Percentiles rank a stretch among this genome's conserved stretches.
phyloP scores from a whole-genome alignment of 2,888 invertebrate genomes.

The Eustalomyia histrio region DNA sequence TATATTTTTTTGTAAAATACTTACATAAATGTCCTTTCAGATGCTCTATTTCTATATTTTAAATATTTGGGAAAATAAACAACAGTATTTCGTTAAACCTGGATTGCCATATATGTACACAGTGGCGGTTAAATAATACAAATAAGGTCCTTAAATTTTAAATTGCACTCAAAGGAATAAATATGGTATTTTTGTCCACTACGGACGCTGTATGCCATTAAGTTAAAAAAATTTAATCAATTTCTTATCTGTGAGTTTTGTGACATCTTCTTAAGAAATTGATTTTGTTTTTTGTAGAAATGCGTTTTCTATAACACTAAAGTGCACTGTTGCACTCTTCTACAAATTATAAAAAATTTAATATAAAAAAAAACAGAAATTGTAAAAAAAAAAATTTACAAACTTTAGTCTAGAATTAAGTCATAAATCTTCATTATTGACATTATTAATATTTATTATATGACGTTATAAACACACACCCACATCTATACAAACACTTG shows the following conservation, averaged over 20 bases:
- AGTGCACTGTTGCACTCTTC: background rate
- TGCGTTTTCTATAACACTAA: background rate
- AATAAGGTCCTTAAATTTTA: too few relatives aligned
- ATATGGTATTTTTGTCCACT: too few relatives aligned
- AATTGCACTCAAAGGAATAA: too few relatives aligned
- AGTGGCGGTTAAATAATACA: too few relatives aligned
- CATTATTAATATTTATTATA: slow-evolving; percentile 77
- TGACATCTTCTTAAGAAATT: background rate
- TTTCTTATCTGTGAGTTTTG: background rate
- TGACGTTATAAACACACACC: slow-evolving; percentile 39
- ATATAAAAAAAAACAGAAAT: slow-evolving; percentile 1
- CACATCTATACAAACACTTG: background rate
- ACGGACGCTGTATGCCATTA: background rate
- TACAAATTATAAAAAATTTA: background rate
- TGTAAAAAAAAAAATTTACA: slow-evolving; percentile 4
- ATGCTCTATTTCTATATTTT: too few relatives aligned
- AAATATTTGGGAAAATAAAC: too few relatives aligned
- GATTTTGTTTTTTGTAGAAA: background rate
- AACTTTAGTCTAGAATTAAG: slow-evolving; percentile 45
- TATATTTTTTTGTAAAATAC: too few relatives aligned
- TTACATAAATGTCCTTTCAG: too few relatives aligned
- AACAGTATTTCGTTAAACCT: too few relatives aligned
- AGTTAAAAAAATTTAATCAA: background rate
- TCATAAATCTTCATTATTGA: slow-evolving; percentile 75
- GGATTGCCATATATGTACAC: too few relatives aligned